Evolutionary conservation across 2,797 vertebrate species (phyloP), one percentile per base, ranked within the genome.

Genomic region (Siniperca obscura): DNA sequence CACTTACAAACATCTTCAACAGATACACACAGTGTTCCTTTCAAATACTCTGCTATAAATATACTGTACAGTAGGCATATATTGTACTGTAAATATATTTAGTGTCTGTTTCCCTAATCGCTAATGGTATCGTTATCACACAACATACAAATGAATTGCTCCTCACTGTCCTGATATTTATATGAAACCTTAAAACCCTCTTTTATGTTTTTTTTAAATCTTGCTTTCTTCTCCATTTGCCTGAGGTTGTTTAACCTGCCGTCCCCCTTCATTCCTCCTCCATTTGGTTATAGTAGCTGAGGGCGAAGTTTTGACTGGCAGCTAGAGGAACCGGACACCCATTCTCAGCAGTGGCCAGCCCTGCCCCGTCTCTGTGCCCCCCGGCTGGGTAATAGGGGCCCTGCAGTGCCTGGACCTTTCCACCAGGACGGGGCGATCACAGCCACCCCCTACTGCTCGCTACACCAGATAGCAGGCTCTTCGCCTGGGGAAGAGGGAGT

Each of bases 241-340:
- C 91, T 86, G 76, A 60, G 91, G 92, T 87, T 91, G 80, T 92
- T 94, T 93, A 95, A 95, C 94, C 94, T 93, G 92, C 90, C 80
- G 84, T 88, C 86, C 68, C 84, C 74, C 80, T 89, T 93, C 85
- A 88, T 93, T 88, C 86, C 87, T 83, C 83, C 75, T 88, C 74
- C 71, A 72, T 91, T 92, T 87, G 82, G 89, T 90, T 91, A 81
- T 86, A 83, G 86, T 93, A 90, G 93, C 94, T 94, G 84, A 90
- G 83, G 92, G 93, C 83, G 70, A 91, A 84, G 82, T 90, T 92
- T 92, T 95, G 95, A 96, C 90, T 94, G 95, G 94, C 95, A 94
- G 93, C 86, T 87, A 62, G 82, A 89, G 95, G 93, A 95, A 96
- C 91, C 74, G 76, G 90, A 96, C 93, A 96, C 95, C 92, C 91